A percentile compares a stretch with the other conserved stretches of the same genome.
phyloP scores from a whole-genome alignment of 2,797 vertebrate species.

The Sebastes hubbsi region DNA sequence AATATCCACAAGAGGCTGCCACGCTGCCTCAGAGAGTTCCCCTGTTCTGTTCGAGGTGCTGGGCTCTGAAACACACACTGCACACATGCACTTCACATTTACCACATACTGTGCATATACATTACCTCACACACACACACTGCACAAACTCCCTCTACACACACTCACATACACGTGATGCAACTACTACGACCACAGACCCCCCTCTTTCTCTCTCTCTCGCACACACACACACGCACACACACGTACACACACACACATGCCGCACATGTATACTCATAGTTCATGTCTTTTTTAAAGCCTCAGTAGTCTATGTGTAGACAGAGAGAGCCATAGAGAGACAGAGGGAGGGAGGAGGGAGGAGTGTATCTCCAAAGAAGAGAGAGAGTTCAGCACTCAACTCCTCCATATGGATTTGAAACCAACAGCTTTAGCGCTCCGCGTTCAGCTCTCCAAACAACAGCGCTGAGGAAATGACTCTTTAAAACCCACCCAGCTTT shows the following conservation, averaged over 20 bases:
- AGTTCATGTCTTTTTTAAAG: slow-evolving; percentile 61
- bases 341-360: slow-evolving; percentile 25
- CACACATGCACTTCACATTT: background rate
- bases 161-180: background rate
- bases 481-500: slow-evolving; percentile 25
- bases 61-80: background rate
- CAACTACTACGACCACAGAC: slow-evolving; percentile 20
- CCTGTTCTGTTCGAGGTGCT: background rate
- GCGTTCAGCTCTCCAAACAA: slow-evolving; percentile 7
- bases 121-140: background rate
- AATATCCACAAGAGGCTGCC: background rate
- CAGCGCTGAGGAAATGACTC: slow-evolving; percentile 37
- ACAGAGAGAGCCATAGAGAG: slow-evolving; percentile 26
- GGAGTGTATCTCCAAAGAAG: slow-evolving; percentile 52
- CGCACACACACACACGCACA: slow-evolving; percentile 45
- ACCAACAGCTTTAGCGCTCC: slow-evolving; percentile 11
- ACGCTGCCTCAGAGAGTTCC: slow-evolving; percentile 1
- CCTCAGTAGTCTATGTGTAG: slow-evolving; percentile 42
- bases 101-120: background rate
- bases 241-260: slow-evolving; percentile 27
- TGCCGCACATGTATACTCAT: slow-evolving; percentile 34
- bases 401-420: slow-evolving; percentile 49
- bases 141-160: background rate
- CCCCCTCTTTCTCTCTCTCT: background rate
- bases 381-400: slow-evolving; percentile 40